Base-by-base conservation (phyloP, 2,113 vertebrate species). In the Microcebus tavaratra region DNA sequence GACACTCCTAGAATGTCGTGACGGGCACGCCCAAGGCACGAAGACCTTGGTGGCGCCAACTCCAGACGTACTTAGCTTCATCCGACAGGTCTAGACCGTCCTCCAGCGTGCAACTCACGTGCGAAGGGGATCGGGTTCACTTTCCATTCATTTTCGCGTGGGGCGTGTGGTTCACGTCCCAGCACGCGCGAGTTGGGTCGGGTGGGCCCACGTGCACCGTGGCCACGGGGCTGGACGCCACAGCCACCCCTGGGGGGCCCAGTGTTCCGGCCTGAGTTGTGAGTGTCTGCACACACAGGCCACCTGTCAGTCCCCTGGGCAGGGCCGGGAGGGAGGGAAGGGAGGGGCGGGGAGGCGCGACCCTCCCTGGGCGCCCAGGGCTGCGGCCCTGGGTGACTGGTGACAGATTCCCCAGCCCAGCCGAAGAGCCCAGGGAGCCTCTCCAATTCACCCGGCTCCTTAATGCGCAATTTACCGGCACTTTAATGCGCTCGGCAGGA, bases 381-480 rank as follows among this genome's bases (percentile, higher is more conserved):
- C 17, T 3, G 36, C 97, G 92, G 97, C 97, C 98, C 98, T 98
- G 84, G 59, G 97, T 96, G 98, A 98, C 98, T 98, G 98, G 97
- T 96, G 98, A 98, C 98, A 98, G 98, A 98, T 98, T 98, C 97
- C 98, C 97, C 98, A 97, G 98, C 98, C 98, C 97, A 95, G 98
- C 97, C 91, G 17, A 17, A 68, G 88, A 93, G 94, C 98, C 98
- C 96, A 87, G 98, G 98, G 98, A 42, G 97, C 96, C 98, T 98
- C 98, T 98, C 97, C 98, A 96, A 98, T 98, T 98, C 98, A 95
- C 98, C 97, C 95, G 42, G 82, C 45, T 99, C 98, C 97, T 98
- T 99, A 99, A 98, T 98, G 98, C 90, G 98, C 98, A 98, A 98
- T 99, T 99, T 98, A 98, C 98, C 97, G 98, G 98, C 98, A 98